Conservation (phyloP, 2,113 vertebrate genomes). For the Ceyx cyanopectus region DNA sequence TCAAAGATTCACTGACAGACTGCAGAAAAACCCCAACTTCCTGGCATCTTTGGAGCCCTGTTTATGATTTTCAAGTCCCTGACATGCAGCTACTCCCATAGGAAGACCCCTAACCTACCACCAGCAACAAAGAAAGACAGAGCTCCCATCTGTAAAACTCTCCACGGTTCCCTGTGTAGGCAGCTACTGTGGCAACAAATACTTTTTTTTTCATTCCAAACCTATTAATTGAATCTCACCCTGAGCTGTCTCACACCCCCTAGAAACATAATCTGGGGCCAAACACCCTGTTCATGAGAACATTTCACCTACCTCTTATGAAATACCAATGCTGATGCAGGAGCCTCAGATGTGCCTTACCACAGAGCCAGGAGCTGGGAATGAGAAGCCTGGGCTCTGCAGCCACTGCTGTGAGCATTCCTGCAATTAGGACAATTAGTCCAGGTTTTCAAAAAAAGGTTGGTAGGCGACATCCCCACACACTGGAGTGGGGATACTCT, state of each 20-base stretch:
- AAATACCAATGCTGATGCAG: background rate
- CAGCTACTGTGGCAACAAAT: background rate
- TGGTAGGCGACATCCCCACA: background rate
- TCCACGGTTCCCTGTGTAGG: background rate
- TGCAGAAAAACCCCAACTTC: background rate
- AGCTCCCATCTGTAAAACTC: background rate
- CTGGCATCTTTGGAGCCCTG: background rate
- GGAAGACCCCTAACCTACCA: background rate
- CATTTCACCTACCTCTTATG: background rate
- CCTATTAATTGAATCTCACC: background rate
- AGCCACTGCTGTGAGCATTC: background rate
- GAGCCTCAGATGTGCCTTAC: background rate
- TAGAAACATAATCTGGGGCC: background rate
- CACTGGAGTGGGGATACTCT: background rate
- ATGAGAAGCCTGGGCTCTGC: background rate
- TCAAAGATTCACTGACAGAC: background rate
- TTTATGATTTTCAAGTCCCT: background rate
- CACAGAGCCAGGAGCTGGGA: fast-evolving
- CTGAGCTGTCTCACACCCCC: background rate
- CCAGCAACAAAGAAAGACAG: background rate
- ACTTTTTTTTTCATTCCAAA: background rate
- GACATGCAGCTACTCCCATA: background rate
- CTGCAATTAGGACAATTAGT: background rate
- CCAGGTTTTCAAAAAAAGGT: background rate
- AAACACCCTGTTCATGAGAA: background rate